Conservation (phyloP, 2,113 vertebrate species). For the Antechinus stuartii region DNA sequence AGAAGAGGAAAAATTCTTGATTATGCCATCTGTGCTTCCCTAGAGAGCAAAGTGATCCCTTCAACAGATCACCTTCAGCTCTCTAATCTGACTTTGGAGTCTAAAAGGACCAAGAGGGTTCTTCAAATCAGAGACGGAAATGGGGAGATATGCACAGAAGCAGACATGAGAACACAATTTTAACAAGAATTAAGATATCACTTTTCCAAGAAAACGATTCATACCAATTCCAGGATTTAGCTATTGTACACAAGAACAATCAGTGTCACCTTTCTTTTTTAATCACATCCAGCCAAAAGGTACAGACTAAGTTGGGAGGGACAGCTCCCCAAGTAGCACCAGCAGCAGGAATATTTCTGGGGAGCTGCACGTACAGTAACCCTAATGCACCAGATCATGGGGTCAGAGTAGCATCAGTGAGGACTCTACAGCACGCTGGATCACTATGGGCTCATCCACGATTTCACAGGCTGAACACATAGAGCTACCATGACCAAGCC, state of each 20-base stretch:
- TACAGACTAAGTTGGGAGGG: neutral
- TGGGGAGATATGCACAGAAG: neutral
- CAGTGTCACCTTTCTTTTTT: conserved; percentile 17
- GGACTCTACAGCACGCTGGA: neutral
- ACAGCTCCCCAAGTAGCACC: neutral
- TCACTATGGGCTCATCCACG: neutral
- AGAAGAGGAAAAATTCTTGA: conserved; percentile 32
- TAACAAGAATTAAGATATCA: neutral
- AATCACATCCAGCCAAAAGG: neutral
- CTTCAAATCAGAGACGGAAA: conserved; percentile 42
- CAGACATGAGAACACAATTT: neutral
- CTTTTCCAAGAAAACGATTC: conserved; percentile 4
- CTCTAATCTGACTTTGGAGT: conserved; percentile 31
- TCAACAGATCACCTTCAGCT: neutral
- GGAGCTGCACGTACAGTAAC: neutral
- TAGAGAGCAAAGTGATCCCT: neutral
- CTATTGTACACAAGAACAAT: conserved; percentile 31
- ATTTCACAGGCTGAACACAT: neutral
- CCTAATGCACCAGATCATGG: neutral
- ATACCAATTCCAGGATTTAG: neutral
- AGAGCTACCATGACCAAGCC: neutral
- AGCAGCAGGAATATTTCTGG: neutral
- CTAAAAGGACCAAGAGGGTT: conserved; percentile 22
- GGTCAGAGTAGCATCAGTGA: neutral
- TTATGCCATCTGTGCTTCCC: conserved; percentile 8